Evolutionary conservation across 53 echinoderm and acorn worm genomes (phyloP), one percentile per base, ranked within the genome.

Genomic region (Stichopus horrens): DNA sequence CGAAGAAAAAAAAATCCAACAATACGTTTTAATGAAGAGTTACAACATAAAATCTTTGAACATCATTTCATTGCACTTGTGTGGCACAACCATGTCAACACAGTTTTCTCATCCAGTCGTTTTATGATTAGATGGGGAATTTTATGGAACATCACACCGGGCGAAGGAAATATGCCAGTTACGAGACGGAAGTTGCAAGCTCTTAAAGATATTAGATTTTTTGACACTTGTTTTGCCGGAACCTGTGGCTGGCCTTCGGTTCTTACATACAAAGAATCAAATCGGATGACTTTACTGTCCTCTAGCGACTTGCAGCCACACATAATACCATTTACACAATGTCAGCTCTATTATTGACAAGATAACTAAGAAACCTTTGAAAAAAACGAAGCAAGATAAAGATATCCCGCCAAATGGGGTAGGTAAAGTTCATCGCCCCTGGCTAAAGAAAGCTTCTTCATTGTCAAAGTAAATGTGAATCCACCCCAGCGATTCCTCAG

Each of bases 281-380:
- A 2, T 18, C 6, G 19, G 6, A 71, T 18, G n/a, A 20, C 18
- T 71, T 71, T 71, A 19, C 71, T 71, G 71, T 18, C 71, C 71
- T 71, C 71, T 71, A 71, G 71, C 14, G 71, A 71, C 71, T 16
- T 71, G 71, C 18, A 71, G 71, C n/a, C 14, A 71, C 71, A 71
- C 6, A 71, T 7, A n/a, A 71, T 71, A 71, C 18, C 18, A 71
- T 16, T 71, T 71, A 71, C 71, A 18, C 18, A 63, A 63, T 63
- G 63, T 63, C 63, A 16, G 63, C 10, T 63, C 63, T 16, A 16
- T 20, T 71, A 71, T n/a, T 71, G 71, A 71, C 18, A 71, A 71
- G 71, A 18, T 13, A 71, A 71, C 7, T n/a, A 71, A 18, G 6
- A 71, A 6, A 71, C 18, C 5, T 16, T 0, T 0, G 7, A 11